These are phyloP conservation scores for Periophthalmus modestus DNA, from an alignment of 2,113 vertebrate species.

Conservation along the genomic window DNA sequence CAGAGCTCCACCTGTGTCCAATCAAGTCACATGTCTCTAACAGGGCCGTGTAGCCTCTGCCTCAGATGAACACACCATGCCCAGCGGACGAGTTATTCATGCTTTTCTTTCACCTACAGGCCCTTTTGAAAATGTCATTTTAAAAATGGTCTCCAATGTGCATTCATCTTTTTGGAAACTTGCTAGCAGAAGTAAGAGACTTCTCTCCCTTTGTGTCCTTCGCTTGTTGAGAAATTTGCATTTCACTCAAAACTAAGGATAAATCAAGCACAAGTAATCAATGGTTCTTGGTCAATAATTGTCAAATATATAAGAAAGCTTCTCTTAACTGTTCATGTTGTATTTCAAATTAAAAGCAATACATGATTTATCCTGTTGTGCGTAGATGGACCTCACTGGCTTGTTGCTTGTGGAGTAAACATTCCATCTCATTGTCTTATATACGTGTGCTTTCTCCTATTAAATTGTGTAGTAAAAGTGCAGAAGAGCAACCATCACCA, in stretches of 20 bases:
- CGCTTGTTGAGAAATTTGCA: conserved; percentile 33
- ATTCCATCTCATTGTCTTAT: background rate
- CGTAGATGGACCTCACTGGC: background rate
- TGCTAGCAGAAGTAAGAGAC: conserved; percentile 72
- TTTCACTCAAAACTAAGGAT: conserved; percentile 29
- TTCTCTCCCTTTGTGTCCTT: conserved; percentile 5
- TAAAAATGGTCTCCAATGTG: conserved; percentile 64
- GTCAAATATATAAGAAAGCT: background rate
- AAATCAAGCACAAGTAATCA: background rate
- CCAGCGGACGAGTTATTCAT: conserved; percentile 1
- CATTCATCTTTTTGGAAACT: conserved; percentile 64
- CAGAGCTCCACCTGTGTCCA: conserved; percentile 60
- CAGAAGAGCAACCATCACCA: conserved; percentile 89
- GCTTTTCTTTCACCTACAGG: conserved; percentile 7
- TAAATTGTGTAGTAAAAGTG: conserved; percentile 84
- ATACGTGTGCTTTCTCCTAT: conserved; percentile 29
- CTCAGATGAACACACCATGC: conserved; percentile 23
- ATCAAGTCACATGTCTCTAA: conserved; percentile 51
- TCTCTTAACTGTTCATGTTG: background rate
- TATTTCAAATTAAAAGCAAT: background rate
- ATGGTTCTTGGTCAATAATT: background rate
- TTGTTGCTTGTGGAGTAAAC: background rate
- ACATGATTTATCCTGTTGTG: background rate
- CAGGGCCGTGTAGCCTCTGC: conserved; percentile 20
- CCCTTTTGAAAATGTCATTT: conserved; percentile 48